Base-by-base conservation (phyloP, 2,113 vertebrate genomes). In the Xiphias gladius region DNA sequence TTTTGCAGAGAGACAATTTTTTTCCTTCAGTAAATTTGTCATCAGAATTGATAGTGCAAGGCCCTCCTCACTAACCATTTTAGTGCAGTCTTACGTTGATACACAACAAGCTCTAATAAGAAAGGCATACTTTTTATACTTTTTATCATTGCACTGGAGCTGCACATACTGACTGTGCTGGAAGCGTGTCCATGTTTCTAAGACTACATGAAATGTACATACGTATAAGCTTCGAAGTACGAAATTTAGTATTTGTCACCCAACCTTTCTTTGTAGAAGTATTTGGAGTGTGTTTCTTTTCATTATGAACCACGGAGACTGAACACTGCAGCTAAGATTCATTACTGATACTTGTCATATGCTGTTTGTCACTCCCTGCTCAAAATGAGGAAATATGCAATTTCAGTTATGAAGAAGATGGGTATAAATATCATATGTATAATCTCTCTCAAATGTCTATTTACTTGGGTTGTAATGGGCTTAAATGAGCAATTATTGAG, bases 401-500 rank as follows among this genome's bases (percentile, higher is more conserved):
- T 63, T 32, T 55, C 26, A 55, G 12, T 70, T 61, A 48, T 59
- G 12, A 26, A 9, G 64, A 16, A 39, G 19, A 48, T 68, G 28
- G 30, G 5, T 62, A 57, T 73, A 52, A 67, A 62, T 61, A 57
- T 41, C 57, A 0, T 30, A 16, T 48, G 59, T 63, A 19, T 63
- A 79, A 79, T 90, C 43, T 75, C 8, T 70, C 26, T n/a, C 52
- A 58, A 75, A 80, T 79, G 50, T 37, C 28, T 26, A 26, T 77
- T 84, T 84, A 71, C 57, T 86, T 43, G 0, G 54, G n/a, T 14
- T n/a, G 50, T 79, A 85, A 85, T 82, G 32, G 28, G 70, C 20
- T 78, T 61, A 66, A 79, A 82, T 80, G 22, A 80, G 62, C 46
- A 82, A 83, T 84, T 63, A 79, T 54, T n/a, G 55, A 59, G 50